Evolutionary conservation across 2,888 invertebrate species (phyloP), one percentile per base, ranked within the genome.

Genomic region (Tyria jacobaeae): DNA sequence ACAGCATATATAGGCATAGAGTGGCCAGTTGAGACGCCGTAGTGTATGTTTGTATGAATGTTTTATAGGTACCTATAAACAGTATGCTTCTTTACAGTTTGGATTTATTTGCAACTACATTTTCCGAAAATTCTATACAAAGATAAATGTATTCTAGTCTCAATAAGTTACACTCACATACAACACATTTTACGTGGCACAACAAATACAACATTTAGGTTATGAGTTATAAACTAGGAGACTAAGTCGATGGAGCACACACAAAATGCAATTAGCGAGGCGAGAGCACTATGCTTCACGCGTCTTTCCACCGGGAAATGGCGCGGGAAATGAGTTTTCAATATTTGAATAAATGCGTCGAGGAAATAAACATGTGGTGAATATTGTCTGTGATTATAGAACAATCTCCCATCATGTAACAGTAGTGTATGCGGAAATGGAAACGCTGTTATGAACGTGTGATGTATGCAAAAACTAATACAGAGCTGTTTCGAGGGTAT

Each of bases 281-380:
- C 66, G 72, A 66, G 64, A 67, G 66, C 59, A 64, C 68, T 64
- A 25, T 57, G 66, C 83, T 83, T n/a, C 58, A 77, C 73, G 61
- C 64, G 73, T 68, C 59, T 62, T 66, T 61, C 67, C 60, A 71
- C 64, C 78, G 79, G 93, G 92, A 92, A 89, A 92, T 91, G 84
- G 81, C 80, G 79, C 76, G 84, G 92, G 94, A 92, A 91, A 94
- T 93, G 87, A 89, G 85, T 86, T 89, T 91, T 86, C 88, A 81
- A 89, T 90, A 90, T 90, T 90, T 89, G 88, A 88, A 92, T 87
- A 90, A 92, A 91, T 84, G 86, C 73, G 77, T 62, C 75, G 75
- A 85, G 92, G 91, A 92, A 93, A 91, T 88, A 92, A 92, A 92
- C 88, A 92, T 72, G 73, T 80, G 76, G 86, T 89, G 89, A 90